These are phyloP conservation scores for Pandemis corylana DNA, from an alignment of 2,888 invertebrate genomes.

Conservation along the genomic window DNA sequence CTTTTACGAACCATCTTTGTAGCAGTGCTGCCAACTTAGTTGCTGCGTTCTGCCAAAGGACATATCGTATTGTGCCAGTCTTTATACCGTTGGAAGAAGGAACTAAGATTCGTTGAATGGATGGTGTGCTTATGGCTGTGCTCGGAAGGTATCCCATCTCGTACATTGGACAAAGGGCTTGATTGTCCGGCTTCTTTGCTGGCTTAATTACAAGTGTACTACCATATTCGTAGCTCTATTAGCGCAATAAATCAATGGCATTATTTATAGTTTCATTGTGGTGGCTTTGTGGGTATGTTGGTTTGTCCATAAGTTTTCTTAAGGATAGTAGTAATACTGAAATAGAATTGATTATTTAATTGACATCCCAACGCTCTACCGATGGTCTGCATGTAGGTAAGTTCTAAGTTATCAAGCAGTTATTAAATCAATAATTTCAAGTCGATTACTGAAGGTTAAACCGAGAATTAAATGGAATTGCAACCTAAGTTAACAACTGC, in stretches of 20 bases:
- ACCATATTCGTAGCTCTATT: slow-evolving; percentile 42
- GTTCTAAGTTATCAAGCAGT: not conserved
- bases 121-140: slow-evolving; percentile 45
- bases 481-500: too few species aligned
- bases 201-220: slow-evolving; percentile 70
- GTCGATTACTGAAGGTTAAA: too few species aligned
- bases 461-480: too few species aligned
- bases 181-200: slow-evolving; percentile 59
- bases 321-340: not conserved
- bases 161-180: slow-evolving; percentile 65
- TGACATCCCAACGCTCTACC: not conserved
- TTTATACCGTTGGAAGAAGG: slow-evolving; percentile 44
- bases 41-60: slow-evolving; percentile 34
- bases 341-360: not conserved
- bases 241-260: slow-evolving; percentile 34
- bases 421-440: too few species aligned
- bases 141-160: slow-evolving; percentile 55
- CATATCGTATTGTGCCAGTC: slow-evolving; percentile 8
- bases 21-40: slow-evolving; percentile 46
- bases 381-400: not conserved
- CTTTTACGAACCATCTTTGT: slow-evolving; percentile 64
- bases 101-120: slow-evolving; percentile 36
- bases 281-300: slow-evolving; percentile 46
- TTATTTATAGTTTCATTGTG: slow-evolving; percentile 52
- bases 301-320: not conserved